Conservation (phyloP, 2,113 vertebrate genomes). For the Misgurnus mizolepis region DNA sequence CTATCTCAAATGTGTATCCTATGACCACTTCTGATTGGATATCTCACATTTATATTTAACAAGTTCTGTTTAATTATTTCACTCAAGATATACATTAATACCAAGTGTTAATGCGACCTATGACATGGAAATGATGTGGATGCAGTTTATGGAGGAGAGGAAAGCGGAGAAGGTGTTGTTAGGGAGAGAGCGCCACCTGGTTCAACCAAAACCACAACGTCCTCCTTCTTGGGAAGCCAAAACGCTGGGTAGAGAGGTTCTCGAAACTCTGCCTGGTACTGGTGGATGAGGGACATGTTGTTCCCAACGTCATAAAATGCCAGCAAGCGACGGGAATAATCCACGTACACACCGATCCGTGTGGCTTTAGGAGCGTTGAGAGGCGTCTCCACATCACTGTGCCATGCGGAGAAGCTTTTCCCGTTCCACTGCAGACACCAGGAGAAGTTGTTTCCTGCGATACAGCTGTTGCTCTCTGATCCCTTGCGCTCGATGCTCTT, state of each 20-base stretch:
- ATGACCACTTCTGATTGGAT: too few species aligned
- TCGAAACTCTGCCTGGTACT: slow-evolving; percentile 73
- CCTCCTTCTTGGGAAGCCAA: slow-evolving; percentile 85
- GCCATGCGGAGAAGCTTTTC: slow-evolving; percentile 82
- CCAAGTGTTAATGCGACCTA: not conserved
- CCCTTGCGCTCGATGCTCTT: slow-evolving; percentile 79
- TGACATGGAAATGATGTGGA: not conserved
- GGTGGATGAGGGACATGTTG: slow-evolving; percentile 72
- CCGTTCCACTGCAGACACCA: slow-evolving; percentile 81
- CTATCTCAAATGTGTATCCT: too few species aligned
- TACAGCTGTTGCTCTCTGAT: slow-evolving; percentile 74
- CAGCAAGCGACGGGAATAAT: slow-evolving; percentile 69
- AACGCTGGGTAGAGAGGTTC: slow-evolving; percentile 78
- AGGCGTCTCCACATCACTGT: slow-evolving; percentile 73
- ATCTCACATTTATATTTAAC: too few species aligned
- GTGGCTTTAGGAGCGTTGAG: slow-evolving; percentile 68
- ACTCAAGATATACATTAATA: too few species aligned
- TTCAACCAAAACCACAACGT: slow-evolving; percentile 64
- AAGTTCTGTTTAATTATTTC: too few species aligned
- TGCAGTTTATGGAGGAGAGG: slow-evolving; percentile 52
- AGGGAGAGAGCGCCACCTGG: slow-evolving; percentile 62
- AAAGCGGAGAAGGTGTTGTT: slow-evolving; percentile 63
- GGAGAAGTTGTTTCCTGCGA: slow-evolving; percentile 78
- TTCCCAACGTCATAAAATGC: slow-evolving; percentile 73
- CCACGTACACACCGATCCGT: slow-evolving; percentile 75